Base-by-base conservation (phyloP, 2,113 vertebrate genomes). In the Phalacrocorax aristotelis region DNA sequence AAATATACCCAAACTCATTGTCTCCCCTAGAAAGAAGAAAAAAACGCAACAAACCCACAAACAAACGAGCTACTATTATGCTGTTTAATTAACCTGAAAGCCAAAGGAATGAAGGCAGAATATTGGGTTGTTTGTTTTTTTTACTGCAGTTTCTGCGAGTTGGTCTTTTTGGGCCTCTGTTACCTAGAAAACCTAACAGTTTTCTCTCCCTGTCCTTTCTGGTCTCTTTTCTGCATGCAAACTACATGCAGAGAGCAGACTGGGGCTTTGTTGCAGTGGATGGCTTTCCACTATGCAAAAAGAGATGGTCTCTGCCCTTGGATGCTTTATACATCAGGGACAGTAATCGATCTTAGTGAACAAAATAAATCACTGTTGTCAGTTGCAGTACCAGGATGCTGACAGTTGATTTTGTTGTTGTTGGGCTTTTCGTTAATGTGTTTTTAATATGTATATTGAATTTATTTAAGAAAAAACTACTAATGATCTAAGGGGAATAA, bases 361-460 rank as follows among this genome's bases (percentile, higher is more conserved):
- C 72, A 92, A 95, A 95, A 96, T 93, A 95, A 95, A 95, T 95
- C 69, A 90, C 80, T 54, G 54, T 76, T 96, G 95, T 97, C 86
- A 82, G 72, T 3, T 65, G 72, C 77, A 84, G 52, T 54, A 81
- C 85, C 81, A 79, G 52, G 61, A 69, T 82, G 72, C 80, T 91
- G 95, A 95, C 69, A 86, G 34, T 49, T 93, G 89, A 71, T 95
- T 95, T 83, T 90, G 29, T 74, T 84, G 79, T 38, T 52, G 21
- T 11, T 57, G 40, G 11, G 8, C 1, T 20, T 79, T 83, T 93
- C 85, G 38, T 84, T 94, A 0, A 0, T 88, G 93, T 88, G 30
- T 36, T 87, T 92, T 92, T 62, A 91, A 77, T 83, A 70, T 5
- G 3, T 64, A 76, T 49, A 76, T 75, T 83, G 60, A 66, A 81